Base-by-base conservation (phyloP, 2,888 invertebrate genomes). In the Epistrophe grossulariae region DNA sequence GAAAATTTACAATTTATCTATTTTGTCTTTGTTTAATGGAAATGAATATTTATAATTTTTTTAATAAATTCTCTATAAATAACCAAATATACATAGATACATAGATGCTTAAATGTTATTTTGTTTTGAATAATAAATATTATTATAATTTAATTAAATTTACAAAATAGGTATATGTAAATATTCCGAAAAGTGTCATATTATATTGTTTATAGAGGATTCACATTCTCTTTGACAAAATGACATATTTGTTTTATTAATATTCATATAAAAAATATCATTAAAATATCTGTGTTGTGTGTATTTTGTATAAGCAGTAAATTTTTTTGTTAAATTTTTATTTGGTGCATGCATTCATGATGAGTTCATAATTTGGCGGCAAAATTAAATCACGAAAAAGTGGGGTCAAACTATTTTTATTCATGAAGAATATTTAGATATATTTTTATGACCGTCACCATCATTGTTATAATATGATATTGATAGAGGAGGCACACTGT, bases 241-340 rank as follows among this genome's bases (percentile, higher is more conserved):
- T 62, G 68, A 80, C 50, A 74, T 60, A 80, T 80, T 74, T 74
- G 68, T 80, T 19, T 74, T 74, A 80, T 80, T 74, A 80, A 80
- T 80, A 80, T 80, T 80, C 60, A 80, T 55, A 60, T 31, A 24
- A 59, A 68, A 60, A 28, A 28, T 55, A 15, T 55, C 1, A 55
- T 55, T n/a, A 8, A 55, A 15, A 15, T 28, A 28, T 19, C 7
- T 38, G 38, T 11, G 11, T 45, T 38, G 11, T 45, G 48, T 48
- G 40, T 40, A 66, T 57, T 64, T 35, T 40, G 57, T 57, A 45
- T 57, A 17, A 66, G 15, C 11, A 35, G 15, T 15, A 45, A 57
- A 64, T 2, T 4, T 73, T 24, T 59, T 73, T 73, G 19, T 79
- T 79, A 24, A 19, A 19, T 62, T 64, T 55, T 43, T 15, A 28